A percentile compares a stretch with the other conserved stretches of the same genome.
These are phyloP conservation scores for Kobus ellipsiprymnus DNA, from an alignment of 2,113 vertebrate genomes.

Conservation along the genomic window DNA sequence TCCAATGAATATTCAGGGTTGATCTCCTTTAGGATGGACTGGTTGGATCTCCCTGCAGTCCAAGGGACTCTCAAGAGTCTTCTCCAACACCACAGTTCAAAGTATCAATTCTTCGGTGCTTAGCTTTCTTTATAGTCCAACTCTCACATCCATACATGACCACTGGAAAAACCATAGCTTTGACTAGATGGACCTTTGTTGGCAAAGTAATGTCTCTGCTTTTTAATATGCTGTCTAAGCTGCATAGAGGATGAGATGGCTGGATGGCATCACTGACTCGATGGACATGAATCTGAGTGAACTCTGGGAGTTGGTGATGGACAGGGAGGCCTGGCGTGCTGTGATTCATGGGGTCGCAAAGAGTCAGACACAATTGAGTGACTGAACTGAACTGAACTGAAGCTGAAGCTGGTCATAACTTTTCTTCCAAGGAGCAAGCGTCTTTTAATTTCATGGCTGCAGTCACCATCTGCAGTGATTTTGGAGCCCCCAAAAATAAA, in stretches of 20 bases:
- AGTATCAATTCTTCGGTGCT: not conserved
- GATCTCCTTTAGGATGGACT: not conserved
- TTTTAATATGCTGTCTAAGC: not conserved
- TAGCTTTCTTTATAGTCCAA: not conserved
- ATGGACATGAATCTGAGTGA: too few relatives aligned
- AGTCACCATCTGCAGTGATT: not conserved
- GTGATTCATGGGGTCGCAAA: too few relatives aligned
- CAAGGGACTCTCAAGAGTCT: not conserved
- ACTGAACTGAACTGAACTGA: too few relatives aligned
- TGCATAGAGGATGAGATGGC: not conserved
- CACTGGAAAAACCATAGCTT: not conserved
- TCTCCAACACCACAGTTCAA: not conserved
- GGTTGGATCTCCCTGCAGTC: not conserved
- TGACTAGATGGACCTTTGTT: not conserved
- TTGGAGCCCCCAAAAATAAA: fast-evolving
- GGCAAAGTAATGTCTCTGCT: not conserved
- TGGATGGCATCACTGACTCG: too few relatives aligned
- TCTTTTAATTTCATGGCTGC: not conserved
- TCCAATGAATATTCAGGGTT: not conserved
- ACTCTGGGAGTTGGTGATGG: too few relatives aligned
- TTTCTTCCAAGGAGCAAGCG: not conserved
- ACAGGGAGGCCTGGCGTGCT: too few relatives aligned
- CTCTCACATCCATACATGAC: not conserved
- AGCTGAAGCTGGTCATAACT: not conserved
- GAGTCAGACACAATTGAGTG: too few relatives aligned